Evolutionary conservation across 1,140 invertebrate species (phyloP), one percentile per base, ranked within the genome.

Genomic region (Sinonovacula constricta): DNA sequence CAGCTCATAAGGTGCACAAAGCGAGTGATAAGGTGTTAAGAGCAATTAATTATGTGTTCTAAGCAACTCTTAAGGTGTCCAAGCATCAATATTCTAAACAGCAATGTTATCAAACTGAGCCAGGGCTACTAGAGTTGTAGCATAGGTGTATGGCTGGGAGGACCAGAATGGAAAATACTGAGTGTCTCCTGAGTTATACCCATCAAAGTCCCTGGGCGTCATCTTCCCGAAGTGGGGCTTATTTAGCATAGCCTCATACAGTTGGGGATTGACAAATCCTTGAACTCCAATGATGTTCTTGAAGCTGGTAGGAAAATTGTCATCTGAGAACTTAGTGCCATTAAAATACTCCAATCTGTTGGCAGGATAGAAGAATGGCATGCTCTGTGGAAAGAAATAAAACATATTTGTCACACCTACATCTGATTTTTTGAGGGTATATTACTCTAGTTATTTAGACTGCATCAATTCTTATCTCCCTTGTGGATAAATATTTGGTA

Each of bases 81-180:
- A n/a, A n/a, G n/a, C n/a, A n/a, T n/a, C n/a, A n/a, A n/a, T n/a
- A n/a, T n/a, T n/a, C n/a, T n/a, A n/a, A n/a, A n/a, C n/a, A n/a
- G 33, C 63, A 49, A 83, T 81, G 68, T 85, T 88, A 56, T 82
- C 70, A 74, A 65, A 85, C 26, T 84, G 85, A 0, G 83, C 53
- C 24, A 88, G 63, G 22, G 84, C 86, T 39, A 88, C 30, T 65
- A 86, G 53, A 7, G 83, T 74, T 12, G 82, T 81, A 24, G 83
- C 71, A 75, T 87, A 87, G 5, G 87, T 88, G 60, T 85, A 88
- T 10, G 85, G 53, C 4, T 81, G 76, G 18, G 83, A 86, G 18
- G 82, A 82, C 87, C 86, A 88, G 28, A 88, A 86, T 4, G 86
- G 87, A 53, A 87, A 87, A 70, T 69, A 79, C 2, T 36, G 49